Percentiles rank a stretch among this genome's conserved stretches.
phyloP scores from a whole-genome alignment of 2,888 invertebrate genomes.

The Lydus trimaculatus region DNA sequence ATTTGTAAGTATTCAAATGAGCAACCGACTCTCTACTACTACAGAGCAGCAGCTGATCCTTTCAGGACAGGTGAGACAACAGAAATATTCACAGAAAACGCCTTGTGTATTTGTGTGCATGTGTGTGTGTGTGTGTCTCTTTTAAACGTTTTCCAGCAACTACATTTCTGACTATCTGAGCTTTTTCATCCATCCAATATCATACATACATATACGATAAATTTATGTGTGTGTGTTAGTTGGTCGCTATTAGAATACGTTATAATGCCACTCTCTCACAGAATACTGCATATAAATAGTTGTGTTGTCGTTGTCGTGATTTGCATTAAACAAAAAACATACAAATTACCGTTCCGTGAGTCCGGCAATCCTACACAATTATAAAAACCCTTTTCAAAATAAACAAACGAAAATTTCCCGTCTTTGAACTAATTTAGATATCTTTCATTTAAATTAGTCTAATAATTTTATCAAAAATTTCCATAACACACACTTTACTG shows the following conservation, averaged over 20 bases:
- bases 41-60: constrained; percentile 31
- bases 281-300: constrained; percentile 38
- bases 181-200: neutral
- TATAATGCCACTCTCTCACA: constrained; percentile 32
- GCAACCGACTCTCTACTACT: constrained; percentile 31
- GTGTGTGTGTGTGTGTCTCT: neutral
- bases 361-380: constrained; percentile 12
- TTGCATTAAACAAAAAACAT: constrained; percentile 40
- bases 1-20: constrained; percentile 38
- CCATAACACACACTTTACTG: constrained; percentile 13
- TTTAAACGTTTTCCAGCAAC: neutral
- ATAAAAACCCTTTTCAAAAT: neutral
- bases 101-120: neutral
- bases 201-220: neutral
- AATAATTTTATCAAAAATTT: constrained; percentile 33
- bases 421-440: neutral
- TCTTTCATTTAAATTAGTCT: constrained; percentile 15
- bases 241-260: constrained; percentile 20
- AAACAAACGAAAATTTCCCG: neutral
- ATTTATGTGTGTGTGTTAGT: constrained; percentile 15
- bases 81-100: constrained; percentile 24
- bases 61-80: constrained; percentile 33
- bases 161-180: neutral
- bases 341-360: constrained; percentile 47
- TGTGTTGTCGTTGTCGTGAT: constrained; percentile 35